Base-by-base conservation (phyloP, 2,113 vertebrate species). In the Trematocara unimaculatum region DNA sequence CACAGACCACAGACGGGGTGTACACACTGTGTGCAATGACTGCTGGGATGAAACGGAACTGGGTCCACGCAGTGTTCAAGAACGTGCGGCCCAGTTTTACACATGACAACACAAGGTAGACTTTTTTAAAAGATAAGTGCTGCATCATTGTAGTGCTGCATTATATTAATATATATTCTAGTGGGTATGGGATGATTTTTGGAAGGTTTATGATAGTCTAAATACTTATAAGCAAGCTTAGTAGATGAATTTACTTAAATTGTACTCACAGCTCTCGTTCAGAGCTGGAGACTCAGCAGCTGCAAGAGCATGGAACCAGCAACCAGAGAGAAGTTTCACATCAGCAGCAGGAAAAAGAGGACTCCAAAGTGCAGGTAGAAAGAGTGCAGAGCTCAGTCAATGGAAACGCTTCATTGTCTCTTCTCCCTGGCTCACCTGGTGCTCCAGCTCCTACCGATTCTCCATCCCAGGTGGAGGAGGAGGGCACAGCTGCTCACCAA, bases 21-120 rank as follows among this genome's bases (percentile, higher is more conserved):
- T 97, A 97, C 92, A 97, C 97, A 0, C 95, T 99, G 29, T 98
- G 98, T 5, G 98, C 97, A 15, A 98, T 98, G 97, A 98, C 98
- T 0, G 97, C 98, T 3, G 98, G 97, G 60, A 97, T 98, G 93
- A 97, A 96, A 26, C 96, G 95, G 70, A 99, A 98, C 91, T 99
- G 97, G 98, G 97, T 99, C 89, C 97, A 99, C 87, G 97, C 98
- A 51, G 97, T 99, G 94, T 96, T 98, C 96, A 98, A 98, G 92
- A 98, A 98, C 0, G 96, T 98, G 56, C 97, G 95, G 3, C 97
- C 97, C 12, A 91, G 94, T 74, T 93, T 94, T 3, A 95, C 96
- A 54, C 96, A 97, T 0, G 97, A 97, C 2, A 95, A 97, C 45
- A 97, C 97, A n/a, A 97, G 97, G 98, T 99, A 82, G 74, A 84